phyloP scores from a whole-genome alignment of 2,797 vertebrate genomes.

The Urophycis tenuis region DNA sequence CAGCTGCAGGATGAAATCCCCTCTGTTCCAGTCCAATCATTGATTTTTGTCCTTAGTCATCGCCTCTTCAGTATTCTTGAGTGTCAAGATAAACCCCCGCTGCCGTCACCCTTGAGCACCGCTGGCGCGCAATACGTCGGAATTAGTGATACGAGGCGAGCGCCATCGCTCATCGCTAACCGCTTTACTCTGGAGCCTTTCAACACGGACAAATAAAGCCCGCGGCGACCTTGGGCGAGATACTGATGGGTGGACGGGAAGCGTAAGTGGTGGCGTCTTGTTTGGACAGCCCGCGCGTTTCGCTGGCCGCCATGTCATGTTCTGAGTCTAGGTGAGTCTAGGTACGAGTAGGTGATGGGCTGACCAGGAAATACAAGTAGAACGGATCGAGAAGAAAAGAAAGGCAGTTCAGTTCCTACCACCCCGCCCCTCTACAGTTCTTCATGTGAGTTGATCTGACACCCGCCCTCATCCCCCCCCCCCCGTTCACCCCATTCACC shows the following conservation, averaged over 20 bases:
- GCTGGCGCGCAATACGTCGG: slow-evolving; percentile 8
- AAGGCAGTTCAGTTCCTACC: background rate
- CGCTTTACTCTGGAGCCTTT: slow-evolving; percentile 15
- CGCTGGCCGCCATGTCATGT: background rate
- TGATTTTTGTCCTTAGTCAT: background rate
- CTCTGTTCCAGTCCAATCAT: background rate
- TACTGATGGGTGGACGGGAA: slow-evolving; percentile 15
- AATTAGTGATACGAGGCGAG: slow-evolving; percentile 27
- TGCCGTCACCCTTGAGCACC: slow-evolving; percentile 24
- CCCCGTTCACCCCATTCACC: no score
- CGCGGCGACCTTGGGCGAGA: slow-evolving; percentile 9
- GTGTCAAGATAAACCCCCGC: slow-evolving; percentile 23
- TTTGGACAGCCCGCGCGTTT: background rate
- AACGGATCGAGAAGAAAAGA: background rate
- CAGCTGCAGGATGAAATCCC: background rate
- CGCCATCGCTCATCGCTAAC: slow-evolving; percentile 12
- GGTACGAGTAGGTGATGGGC: background rate
- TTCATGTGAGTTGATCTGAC: background rate
- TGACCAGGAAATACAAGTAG: background rate
- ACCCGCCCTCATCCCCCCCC: background rate
- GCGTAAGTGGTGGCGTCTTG: background rate
- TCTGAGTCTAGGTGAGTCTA: background rate
- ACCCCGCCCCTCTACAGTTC: background rate
- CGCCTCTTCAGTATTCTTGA: slow-evolving; percentile 26
- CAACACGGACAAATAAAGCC: background rate